A percentile compares a stretch with the other conserved stretches of the same genome.
phyloP scores from a whole-genome alignment of 2,113 vertebrate genomes.

The Erpornis zantholeuca region DNA sequence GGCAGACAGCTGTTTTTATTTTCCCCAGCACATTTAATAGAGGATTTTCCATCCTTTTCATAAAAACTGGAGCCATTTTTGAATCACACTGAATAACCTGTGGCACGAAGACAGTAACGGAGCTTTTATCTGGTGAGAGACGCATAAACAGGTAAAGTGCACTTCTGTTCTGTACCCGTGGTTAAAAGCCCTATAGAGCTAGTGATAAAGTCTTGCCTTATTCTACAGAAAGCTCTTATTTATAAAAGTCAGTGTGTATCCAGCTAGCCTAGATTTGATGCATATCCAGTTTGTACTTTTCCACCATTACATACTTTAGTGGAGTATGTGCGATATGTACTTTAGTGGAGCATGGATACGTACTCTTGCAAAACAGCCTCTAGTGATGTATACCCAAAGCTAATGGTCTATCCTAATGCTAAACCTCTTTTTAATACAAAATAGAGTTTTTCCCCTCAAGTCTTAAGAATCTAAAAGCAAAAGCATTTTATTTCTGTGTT shows the following conservation, averaged over 20 bases:
- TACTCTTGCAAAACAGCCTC: neutral
- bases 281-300: neutral
- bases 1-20: neutral
- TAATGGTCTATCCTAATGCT: neutral
- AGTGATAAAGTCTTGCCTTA: neutral
- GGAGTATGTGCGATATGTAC: neutral
- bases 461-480: neutral
- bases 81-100: neutral
- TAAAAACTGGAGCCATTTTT: neutral
- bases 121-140: neutral
- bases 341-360: neutral
- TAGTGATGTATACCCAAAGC: neutral
- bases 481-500: neutral
- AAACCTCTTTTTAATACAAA: neutral
- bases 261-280: neutral
- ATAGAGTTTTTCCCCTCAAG: neutral
- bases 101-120: neutral
- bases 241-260: neutral
- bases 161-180: neutral
- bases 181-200: neutral
- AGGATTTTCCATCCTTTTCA: neutral
- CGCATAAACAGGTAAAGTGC: neutral
- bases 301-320: neutral
- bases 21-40: neutral
- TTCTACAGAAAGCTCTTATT: neutral